These are phyloP conservation scores for Drosophila albomicans DNA, from an alignment of 1,140 invertebrate genomes.

Conservation along the genomic window DNA sequence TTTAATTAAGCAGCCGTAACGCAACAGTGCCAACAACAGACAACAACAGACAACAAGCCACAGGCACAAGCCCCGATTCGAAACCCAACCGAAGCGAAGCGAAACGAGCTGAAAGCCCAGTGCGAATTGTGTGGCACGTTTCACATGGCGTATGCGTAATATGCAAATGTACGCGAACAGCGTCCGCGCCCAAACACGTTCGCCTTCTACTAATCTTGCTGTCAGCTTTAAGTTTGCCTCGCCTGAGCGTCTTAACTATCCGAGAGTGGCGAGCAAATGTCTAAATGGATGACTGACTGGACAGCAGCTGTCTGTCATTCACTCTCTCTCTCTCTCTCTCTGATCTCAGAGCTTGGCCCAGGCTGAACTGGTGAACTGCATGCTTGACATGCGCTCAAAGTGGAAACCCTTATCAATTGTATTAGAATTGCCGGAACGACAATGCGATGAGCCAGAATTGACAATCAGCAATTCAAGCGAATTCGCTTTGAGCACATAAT, in stretches of 20 bases:
- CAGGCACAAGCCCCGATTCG: constrained; percentile 6
- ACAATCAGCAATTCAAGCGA: constrained; percentile 40
- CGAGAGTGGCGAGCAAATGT: constrained; percentile 7
- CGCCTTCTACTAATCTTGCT: no score
- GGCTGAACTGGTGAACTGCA: background rate
- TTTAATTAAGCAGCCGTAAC: constrained; percentile 77
- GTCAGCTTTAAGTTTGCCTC: constrained; percentile 10
- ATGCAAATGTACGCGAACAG: constrained; percentile 67
- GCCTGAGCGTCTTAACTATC: constrained; percentile 23
- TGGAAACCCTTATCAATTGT: constrained; percentile 46
- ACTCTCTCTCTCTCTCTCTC: no score
- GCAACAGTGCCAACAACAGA: constrained; percentile 45
- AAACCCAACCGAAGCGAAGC: constrained; percentile 16
- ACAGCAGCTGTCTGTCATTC: background rate
- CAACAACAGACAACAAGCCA: background rate
- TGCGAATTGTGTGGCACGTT: constrained; percentile 50
- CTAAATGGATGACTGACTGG: constrained; percentile 18
- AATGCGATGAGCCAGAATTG: constrained; percentile 37
- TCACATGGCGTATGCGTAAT: constrained; percentile 76
- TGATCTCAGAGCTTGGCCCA: no score
- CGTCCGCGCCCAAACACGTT: background rate
- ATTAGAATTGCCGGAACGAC: constrained; percentile 26
- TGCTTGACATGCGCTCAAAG: constrained; percentile 28
- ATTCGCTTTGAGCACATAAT: constrained; percentile 52
- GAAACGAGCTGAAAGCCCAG: constrained; percentile 6